Conservation (phyloP, 2,113 vertebrate genomes). For the Lophotis ruficrista region DNA sequence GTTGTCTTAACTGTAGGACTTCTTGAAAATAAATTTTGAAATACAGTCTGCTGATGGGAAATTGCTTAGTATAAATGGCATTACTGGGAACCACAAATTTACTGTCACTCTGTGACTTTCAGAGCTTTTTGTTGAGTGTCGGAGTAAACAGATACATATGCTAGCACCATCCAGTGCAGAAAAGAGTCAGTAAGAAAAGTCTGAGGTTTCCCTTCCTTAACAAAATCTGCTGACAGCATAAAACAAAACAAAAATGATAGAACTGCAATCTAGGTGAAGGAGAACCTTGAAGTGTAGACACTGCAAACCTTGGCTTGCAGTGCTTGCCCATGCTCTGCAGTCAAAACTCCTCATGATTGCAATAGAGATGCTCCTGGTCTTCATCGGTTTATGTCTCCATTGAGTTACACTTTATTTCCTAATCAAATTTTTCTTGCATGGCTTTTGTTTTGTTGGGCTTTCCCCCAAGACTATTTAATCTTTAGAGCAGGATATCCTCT, state of each 20-base stretch:
- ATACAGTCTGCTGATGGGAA: neutral
- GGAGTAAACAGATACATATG: neutral
- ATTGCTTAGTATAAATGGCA: neutral
- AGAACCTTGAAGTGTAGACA: neutral
- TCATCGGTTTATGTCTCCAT: neutral
- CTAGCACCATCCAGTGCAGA: neutral
- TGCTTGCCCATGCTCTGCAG: neutral
- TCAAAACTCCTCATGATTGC: neutral
- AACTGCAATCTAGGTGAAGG: neutral
- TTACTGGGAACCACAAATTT: neutral
- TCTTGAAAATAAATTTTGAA: neutral
- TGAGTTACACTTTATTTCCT: neutral
- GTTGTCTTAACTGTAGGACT: neutral
- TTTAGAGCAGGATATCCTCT: neutral
- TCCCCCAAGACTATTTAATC: neutral
- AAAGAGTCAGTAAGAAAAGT: neutral
- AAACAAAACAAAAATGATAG: neutral
- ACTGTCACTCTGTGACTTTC: neutral
- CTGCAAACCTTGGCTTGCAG: neutral
- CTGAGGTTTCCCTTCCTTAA: neutral
- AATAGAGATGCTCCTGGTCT: neutral
- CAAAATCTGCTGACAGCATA: neutral
- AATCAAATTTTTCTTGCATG: neutral
- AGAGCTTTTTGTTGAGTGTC: neutral
- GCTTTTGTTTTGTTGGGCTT: neutral